phyloP scores from a whole-genome alignment of 2,113 vertebrate genomes.

The Nettapus auritus region DNA sequence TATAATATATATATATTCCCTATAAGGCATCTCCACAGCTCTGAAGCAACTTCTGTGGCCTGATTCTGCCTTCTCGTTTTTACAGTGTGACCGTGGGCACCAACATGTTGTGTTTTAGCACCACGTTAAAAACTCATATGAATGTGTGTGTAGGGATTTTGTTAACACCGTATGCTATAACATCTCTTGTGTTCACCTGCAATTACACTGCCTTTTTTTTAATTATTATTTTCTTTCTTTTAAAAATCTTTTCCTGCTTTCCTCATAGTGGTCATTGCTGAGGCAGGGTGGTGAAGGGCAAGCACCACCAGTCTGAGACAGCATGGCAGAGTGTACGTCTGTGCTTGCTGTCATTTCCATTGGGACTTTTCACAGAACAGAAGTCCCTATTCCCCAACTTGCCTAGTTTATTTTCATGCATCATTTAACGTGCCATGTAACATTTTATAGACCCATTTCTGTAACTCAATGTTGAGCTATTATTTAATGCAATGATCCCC shows the following conservation, averaged over 20 bases:
- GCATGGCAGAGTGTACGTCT: background rate
- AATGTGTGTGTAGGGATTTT: background rate
- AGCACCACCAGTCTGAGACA: background rate
- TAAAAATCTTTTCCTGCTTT: background rate
- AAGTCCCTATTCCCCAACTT: background rate
- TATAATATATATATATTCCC: too few relatives aligned
- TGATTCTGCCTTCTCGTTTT: background rate
- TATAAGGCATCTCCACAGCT: background rate
- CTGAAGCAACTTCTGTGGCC: background rate
- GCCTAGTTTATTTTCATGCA: background rate
- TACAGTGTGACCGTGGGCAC: background rate
- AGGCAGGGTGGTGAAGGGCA: background rate
- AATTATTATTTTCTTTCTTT: too few relatives aligned
- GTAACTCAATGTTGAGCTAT: background rate
- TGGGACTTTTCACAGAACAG: background rate
- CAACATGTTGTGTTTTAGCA: background rate
- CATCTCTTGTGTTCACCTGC: background rate
- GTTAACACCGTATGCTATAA: background rate
- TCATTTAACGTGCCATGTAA: conserved; percentile 10
- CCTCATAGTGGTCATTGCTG: background rate
- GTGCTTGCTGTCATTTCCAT: background rate
- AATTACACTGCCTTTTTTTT: background rate
- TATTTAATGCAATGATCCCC: conserved; percentile 17
- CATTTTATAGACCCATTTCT: conserved; percentile 2
- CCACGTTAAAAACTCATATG: background rate